A percentile compares a stretch with the other conserved stretches of the same genome.
Conservation (phyloP, 2,113 vertebrate genomes). For the Zosterops japonicus region DNA sequence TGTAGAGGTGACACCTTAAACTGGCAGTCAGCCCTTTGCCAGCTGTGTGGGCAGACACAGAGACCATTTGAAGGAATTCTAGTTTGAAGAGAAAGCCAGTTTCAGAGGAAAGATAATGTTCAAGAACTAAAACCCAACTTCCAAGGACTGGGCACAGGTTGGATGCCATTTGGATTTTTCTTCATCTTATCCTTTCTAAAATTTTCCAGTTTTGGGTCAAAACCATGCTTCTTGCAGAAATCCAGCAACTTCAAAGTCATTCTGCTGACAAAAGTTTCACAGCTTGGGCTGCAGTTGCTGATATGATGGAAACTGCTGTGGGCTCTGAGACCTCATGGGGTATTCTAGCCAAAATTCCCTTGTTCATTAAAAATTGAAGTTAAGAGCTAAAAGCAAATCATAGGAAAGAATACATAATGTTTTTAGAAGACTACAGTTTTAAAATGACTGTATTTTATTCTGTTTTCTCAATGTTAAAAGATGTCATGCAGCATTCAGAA, state of each 20-base stretch:
- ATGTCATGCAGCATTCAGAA: neutral
- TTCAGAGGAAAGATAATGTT: neutral
- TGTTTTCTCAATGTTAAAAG: neutral
- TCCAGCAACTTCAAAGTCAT: conserved; percentile 25
- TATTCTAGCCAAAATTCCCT: neutral
- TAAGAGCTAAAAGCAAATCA: neutral
- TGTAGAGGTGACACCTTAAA: neutral
- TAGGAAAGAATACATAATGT: neutral
- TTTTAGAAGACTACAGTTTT: neutral
- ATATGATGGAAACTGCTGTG: neutral
- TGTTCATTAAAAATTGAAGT: neutral
- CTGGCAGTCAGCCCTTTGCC: neutral
- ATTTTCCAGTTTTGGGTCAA: neutral
- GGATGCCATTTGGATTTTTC: neutral
- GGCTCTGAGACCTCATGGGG: neutral
- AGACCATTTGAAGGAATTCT: neutral
- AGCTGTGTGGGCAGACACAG: neutral
- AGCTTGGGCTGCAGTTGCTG: conserved; percentile 1
- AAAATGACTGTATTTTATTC: neutral
- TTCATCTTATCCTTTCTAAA: neutral
- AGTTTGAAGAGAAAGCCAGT: neutral
- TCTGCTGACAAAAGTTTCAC: neutral
- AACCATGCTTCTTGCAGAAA: neutral
- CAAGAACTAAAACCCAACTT: neutral
- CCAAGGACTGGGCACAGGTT: neutral